These are phyloP conservation scores for Archips crataeganus DNA, from an alignment of 2,888 invertebrate genomes.

Conservation along the genomic window DNA sequence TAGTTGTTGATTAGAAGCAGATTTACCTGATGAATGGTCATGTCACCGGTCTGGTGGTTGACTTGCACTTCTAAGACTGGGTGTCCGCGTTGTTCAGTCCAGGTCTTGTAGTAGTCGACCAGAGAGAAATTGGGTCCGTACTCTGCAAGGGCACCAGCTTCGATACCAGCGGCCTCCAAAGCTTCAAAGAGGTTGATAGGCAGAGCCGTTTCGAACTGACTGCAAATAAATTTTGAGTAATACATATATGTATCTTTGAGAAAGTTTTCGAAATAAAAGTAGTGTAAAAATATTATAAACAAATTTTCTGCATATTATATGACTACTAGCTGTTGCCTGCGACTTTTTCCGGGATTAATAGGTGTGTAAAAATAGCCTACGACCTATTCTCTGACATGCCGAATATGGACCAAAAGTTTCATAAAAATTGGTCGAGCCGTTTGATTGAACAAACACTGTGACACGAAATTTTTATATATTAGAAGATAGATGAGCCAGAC, in stretches of 20 bases:
- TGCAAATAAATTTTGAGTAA: constrained; percentile 53
- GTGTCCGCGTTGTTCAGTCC: constrained; percentile 87
- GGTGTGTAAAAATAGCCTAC: no score
- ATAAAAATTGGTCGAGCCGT: no score
- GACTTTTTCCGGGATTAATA: no score
- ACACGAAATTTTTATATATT: no score
- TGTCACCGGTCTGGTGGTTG: constrained; percentile 70
- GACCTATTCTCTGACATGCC: no score
- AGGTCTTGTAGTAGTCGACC: constrained; percentile 73
- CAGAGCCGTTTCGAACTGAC: constrained; percentile 64
- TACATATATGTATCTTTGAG: not conserved
- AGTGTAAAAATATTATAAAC: no score
- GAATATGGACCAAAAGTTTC: no score
- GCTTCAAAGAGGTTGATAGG: constrained; percentile 82
- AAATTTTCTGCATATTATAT: no score
- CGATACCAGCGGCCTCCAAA: constrained; percentile 66
- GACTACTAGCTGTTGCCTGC: no score
- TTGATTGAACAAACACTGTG: no score
- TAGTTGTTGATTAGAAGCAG: not conserved
- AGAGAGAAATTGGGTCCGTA: constrained; percentile 70
- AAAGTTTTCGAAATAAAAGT: no score
- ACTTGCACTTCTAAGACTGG: constrained; percentile 85
- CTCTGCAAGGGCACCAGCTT: constrained; percentile 58
- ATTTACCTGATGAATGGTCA: constrained; percentile 77
- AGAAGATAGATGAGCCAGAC: not conserved